A percentile compares a stretch with the other conserved stretches of the same genome.
phyloP scores from a whole-genome alignment of 2,113 vertebrate genomes.

The Leucopsar rothschildi region DNA sequence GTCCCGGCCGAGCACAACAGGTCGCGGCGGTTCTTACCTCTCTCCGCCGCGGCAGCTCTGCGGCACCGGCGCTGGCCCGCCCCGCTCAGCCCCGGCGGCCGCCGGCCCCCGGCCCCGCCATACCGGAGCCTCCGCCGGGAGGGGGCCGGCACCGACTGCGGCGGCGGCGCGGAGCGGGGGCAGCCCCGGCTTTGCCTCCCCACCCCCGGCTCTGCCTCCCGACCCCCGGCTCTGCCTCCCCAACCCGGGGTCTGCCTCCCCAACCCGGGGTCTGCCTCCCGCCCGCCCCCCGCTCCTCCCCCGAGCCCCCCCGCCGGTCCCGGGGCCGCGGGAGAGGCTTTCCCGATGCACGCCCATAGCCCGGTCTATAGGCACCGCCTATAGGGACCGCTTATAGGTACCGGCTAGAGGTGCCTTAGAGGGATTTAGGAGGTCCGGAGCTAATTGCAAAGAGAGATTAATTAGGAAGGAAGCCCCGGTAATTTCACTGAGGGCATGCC shows the following conservation, averaged over 20 bases:
- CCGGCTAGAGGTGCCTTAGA: fast-evolving
- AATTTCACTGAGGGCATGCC: neutral
- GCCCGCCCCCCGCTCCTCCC: too few species aligned
- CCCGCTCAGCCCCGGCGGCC: neutral
- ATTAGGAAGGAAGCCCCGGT: neutral
- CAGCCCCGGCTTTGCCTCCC: too few species aligned
- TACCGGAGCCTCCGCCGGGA: too few species aligned
- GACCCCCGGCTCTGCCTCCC: too few species aligned
- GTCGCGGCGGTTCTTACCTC: slow-evolving; percentile 7
- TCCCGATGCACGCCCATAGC: fast-evolving
- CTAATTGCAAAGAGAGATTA: neutral
- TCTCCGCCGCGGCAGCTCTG: neutral
- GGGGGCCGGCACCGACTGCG: too few species aligned
- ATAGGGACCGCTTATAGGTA: neutral
- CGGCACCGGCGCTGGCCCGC: neutral
- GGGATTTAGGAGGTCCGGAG: neutral
- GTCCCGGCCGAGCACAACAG: neutral
- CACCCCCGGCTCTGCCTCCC: too few species aligned
- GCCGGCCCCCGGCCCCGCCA: neutral
- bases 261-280: too few species aligned
- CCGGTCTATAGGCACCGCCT: neutral
- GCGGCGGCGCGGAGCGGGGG: too few species aligned
- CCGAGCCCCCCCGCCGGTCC: neutral
- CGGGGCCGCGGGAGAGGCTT: neutral
- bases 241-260: too few species aligned